These are phyloP conservation scores for Ernsta delagoae DNA, from an alignment of 2,888 invertebrate species.

Conservation along the genomic window DNA sequence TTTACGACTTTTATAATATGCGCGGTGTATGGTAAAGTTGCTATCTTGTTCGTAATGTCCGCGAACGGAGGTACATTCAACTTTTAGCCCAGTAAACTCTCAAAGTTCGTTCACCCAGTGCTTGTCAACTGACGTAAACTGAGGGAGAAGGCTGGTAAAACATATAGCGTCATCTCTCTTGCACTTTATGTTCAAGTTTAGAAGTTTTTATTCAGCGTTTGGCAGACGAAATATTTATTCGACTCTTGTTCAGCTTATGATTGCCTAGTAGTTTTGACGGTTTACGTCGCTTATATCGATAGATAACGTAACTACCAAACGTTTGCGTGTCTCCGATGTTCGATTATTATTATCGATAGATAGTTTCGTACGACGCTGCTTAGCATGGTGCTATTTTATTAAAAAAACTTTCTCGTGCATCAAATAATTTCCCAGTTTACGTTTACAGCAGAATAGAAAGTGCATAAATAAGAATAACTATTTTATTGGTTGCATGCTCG, in stretches of 20 bases:
- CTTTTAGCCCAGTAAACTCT: constrained; percentile 86
- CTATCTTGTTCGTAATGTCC: constrained; percentile 85
- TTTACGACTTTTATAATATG: constrained; percentile 56
- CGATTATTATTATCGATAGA: constrained; percentile 24
- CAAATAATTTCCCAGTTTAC: neutral
- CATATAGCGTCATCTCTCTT: constrained; percentile 68
- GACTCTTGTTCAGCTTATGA: constrained; percentile 71
- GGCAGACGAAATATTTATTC: constrained; percentile 74
- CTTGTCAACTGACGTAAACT: constrained; percentile 83
- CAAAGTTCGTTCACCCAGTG: constrained; percentile 84
- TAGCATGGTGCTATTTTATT: neutral
- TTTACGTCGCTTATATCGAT: constrained; percentile 80
- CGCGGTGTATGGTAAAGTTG: constrained; percentile 77
- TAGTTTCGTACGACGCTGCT: neutral
- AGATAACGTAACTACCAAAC: constrained; percentile 63
- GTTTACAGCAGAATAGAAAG: constrained; percentile 17
- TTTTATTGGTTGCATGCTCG: constrained; percentile 11
- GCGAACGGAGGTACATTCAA: constrained; percentile 85
- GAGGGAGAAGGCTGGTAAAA: constrained; percentile 64
- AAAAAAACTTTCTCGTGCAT: neutral
- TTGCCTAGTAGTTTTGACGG: constrained; percentile 80
- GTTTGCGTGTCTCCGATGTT: constrained; percentile 32
- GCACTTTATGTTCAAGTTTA: constrained; percentile 72
- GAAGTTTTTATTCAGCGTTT: constrained; percentile 77
- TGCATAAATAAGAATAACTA: constrained; percentile 9